Conservation (phyloP, 2,797 vertebrate species). For the Gallinago solitaria region DNA sequence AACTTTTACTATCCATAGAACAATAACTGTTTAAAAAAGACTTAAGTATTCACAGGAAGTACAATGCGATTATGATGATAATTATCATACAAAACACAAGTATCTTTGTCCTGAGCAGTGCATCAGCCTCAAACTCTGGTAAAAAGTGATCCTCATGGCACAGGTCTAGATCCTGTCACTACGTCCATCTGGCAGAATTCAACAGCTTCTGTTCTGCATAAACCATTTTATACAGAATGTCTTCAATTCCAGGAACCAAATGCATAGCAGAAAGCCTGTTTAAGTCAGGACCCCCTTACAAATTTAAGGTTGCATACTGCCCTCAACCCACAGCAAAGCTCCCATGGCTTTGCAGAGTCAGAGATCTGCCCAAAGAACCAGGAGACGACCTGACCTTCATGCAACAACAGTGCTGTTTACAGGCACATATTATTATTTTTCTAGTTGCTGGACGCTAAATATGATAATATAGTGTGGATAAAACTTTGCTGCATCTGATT, state of each 20-base stretch:
- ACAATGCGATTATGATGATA: background rate
- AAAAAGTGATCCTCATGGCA: background rate
- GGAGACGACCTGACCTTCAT: background rate
- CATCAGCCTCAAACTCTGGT: background rate
- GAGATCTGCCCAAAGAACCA: background rate
- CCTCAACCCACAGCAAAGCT: background rate
- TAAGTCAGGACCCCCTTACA: background rate
- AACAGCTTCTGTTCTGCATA: background rate
- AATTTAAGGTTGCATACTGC: background rate
- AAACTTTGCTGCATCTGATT: background rate
- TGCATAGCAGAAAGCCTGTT: background rate
- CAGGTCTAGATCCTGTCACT: background rate
- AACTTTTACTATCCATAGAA: background rate
- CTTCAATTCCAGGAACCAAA: background rate
- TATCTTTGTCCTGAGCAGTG: background rate
- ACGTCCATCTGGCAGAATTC: background rate
- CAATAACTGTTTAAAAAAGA: background rate
- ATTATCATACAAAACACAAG: background rate
- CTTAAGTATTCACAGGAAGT: background rate
- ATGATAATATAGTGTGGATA: accelerated
- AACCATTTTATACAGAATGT: background rate
- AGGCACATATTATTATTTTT: background rate
- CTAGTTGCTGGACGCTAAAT: background rate
- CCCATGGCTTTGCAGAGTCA: background rate
- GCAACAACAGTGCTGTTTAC: background rate